Evolutionary conservation across 2,797 vertebrate genomes (phyloP).

Genomic region (Sphaeramia orbicularis): DNA sequence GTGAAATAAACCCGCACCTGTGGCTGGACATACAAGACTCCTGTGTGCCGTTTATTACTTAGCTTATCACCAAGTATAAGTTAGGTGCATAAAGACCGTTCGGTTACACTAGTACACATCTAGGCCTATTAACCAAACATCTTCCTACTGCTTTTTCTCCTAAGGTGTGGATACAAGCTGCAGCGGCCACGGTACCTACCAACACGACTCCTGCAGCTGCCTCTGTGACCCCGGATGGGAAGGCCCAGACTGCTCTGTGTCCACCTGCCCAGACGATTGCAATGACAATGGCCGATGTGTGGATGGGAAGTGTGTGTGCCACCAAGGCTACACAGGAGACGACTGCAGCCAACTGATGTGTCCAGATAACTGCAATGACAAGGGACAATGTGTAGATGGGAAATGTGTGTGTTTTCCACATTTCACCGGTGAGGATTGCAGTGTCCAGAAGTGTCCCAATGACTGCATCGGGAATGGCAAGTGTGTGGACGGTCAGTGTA

Average conservation of each 20-base stretch:
- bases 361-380: conserved; percentile 87
- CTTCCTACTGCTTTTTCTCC: not conserved
- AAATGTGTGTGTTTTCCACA: conserved; percentile 86
- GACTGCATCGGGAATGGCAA: conserved; percentile 88
- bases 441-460: conserved; percentile 80
- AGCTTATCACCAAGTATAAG: too few relatives aligned
- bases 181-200: conserved; percentile 86
- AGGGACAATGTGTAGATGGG: conserved; percentile 87
- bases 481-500: conserved; percentile 89
- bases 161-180: conserved; percentile 84
- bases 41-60: too few relatives aligned
- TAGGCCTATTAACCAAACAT: not conserved
- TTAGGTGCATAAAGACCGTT: too few relatives aligned
- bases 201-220: conserved; percentile 84
- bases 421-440: conserved; percentile 87
- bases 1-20: too few relatives aligned
- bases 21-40: too few relatives aligned
- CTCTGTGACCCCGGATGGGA: conserved; percentile 89
- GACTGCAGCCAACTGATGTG: conserved; percentile 87
- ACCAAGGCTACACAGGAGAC: conserved; percentile 82
- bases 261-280: conserved; percentile 88
- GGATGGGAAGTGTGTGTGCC: conserved; percentile 86
- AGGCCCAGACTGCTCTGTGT: conserved; percentile 86
- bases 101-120: too few relatives aligned
- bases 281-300: conserved; percentile 87